Evolutionary conservation across 2,797 vertebrate species (phyloP).

Genomic region (Telmatherina bonti): DNA sequence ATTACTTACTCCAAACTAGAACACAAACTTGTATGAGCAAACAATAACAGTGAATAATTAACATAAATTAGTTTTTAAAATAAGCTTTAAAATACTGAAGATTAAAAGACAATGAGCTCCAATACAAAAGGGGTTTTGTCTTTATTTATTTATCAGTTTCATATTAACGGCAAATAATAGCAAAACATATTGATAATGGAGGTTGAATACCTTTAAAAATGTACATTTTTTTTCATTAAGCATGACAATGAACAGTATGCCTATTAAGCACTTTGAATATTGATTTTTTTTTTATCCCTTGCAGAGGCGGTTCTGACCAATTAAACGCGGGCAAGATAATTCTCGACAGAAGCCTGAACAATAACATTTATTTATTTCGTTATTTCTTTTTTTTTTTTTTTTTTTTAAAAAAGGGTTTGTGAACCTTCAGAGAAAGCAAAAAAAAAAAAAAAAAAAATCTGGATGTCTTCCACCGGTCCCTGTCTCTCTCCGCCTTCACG

Average conservation of each 20-base stretch:
- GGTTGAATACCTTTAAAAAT: background rate
- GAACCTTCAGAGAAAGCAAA: constrained; percentile 9
- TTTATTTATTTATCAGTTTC: background rate
- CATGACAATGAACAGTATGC: background rate
- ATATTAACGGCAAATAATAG: background rate
- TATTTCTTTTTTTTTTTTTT: too few relatives aligned
- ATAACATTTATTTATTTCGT: constrained; percentile 2
- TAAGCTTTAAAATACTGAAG: background rate
- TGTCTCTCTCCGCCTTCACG: background rate
- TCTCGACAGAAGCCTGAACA: constrained; percentile 16
- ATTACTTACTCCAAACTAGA: background rate
- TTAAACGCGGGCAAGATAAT: constrained; percentile 18
- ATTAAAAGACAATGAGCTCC: background rate
- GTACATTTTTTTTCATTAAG: background rate
- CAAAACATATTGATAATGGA: background rate
- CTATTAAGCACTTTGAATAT: constrained; percentile 23
- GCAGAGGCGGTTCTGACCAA: constrained; percentile 33
- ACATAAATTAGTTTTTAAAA: background rate
- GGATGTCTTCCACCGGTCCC: constrained; percentile 15
- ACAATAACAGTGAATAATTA: background rate
- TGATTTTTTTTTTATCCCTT: constrained; percentile 18
- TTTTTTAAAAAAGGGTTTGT: too few relatives aligned
- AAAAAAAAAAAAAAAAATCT: constrained; percentile 17
- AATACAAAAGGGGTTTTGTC: background rate
- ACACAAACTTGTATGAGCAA: background rate